Percentiles rank a stretch among this genome's conserved stretches.
phyloP scores from a whole-genome alignment of 2,113 vertebrate genomes.

The Solenodon paradoxus region DNA sequence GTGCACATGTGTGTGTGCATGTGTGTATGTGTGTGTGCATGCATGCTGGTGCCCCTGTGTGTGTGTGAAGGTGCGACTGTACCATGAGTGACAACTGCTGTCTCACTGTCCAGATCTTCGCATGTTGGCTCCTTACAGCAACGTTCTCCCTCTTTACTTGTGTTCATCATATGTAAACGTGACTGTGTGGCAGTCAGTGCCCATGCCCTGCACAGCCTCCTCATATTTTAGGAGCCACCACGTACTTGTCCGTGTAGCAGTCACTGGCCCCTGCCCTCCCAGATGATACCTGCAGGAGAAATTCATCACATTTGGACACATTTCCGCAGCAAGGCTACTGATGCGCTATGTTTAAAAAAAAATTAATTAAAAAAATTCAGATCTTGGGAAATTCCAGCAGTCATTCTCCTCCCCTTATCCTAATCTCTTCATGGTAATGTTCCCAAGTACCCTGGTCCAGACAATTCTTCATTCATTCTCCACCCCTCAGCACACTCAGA shows the following conservation, averaged over 20 bases:
- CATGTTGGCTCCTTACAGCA: not conserved
- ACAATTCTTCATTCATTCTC: constrained; percentile 60
- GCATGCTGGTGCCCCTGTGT: not conserved
- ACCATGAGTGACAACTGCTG: not conserved
- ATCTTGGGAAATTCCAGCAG: constrained; percentile 61
- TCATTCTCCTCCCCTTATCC: not conserved
- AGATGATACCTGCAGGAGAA: constrained; percentile 43
- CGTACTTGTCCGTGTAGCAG: not conserved
- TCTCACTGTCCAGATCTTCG: not conserved
- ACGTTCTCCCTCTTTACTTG: not conserved
- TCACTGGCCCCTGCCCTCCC: not conserved
- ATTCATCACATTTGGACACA: not conserved
- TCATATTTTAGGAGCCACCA: constrained; percentile 30
- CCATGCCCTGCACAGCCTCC: constrained; percentile 38
- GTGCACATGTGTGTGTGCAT: fast-evolving
- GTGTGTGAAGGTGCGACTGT: fast-evolving
- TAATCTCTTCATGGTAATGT: constrained; percentile 44
- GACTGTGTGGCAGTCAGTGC: not conserved
- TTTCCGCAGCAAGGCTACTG: not conserved
- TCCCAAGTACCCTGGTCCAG: constrained; percentile 49
- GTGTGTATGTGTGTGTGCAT: fast-evolving
- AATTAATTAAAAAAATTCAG: constrained; percentile 27
- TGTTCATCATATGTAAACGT: not conserved
- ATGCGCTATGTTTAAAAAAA: constrained; percentile 33
- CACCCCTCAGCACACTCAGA: constrained; percentile 25